Conservation (phyloP, 2,113 vertebrate genomes). For the Dasyornis broadbenti region DNA sequence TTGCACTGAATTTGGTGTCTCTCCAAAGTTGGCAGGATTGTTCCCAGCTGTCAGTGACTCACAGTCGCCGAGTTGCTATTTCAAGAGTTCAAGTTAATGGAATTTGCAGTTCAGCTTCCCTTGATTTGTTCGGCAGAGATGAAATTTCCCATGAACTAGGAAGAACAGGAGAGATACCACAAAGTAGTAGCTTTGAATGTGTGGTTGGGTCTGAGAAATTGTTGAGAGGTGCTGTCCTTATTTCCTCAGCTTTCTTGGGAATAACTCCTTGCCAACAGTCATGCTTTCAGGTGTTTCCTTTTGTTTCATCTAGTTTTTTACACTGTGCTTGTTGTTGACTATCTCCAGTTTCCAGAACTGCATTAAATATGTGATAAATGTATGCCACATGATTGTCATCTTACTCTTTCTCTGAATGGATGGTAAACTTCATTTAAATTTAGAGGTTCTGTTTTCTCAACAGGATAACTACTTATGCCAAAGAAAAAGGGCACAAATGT, state of each 20-base stretch:
- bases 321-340: not conserved
- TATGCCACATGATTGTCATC: not conserved
- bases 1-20: not conserved
- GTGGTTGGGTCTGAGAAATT: not conserved
- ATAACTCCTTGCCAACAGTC: not conserved
- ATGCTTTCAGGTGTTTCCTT: not conserved
- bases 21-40: not conserved
- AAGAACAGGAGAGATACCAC: not conserved
- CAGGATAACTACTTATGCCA: not conserved
- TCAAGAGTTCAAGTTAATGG: conserved; percentile 30
- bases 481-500: not conserved
- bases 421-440: not conserved
- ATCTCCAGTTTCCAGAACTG: not conserved
- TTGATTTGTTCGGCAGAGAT: conserved; percentile 1
- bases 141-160: not conserved
- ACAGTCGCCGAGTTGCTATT: conserved; percentile 3
- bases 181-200: not conserved
- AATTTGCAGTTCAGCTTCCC: conserved; percentile 35
- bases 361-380: not conserved
- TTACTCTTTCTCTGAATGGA: not conserved
- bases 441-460: not conserved
- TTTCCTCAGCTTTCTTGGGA: not conserved
- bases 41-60: conserved; percentile 54
- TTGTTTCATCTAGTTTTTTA: not conserved
- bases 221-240: not conserved